A percentile compares a stretch with the other conserved stretches of the same genome.
These are phyloP conservation scores for Petrophora chlorosata DNA, from an alignment of 2,888 invertebrate genomes.

Conservation along the genomic window DNA sequence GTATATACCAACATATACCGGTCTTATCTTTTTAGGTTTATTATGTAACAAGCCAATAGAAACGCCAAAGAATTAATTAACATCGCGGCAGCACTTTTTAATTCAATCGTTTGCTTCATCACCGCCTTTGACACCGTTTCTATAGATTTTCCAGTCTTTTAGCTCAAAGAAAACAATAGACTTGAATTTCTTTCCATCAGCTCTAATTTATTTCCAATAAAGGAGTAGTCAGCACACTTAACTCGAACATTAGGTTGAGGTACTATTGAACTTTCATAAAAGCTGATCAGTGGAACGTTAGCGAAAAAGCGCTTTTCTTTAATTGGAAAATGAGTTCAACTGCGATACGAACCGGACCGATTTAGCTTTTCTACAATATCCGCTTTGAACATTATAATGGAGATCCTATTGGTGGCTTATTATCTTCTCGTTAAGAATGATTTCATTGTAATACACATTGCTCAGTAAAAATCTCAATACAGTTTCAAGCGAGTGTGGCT, in stretches of 20 bases:
- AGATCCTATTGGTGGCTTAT: constrained; percentile 26
- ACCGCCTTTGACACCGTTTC: constrained; percentile 8
- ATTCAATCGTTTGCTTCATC: constrained; percentile 1
- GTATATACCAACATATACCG: no score
- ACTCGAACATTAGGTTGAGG: constrained; percentile 33
- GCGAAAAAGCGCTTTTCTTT: constrained; percentile 57
- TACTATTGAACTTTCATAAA: constrained; percentile 56
- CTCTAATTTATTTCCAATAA: constrained; percentile 62
- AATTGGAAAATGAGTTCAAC: constrained; percentile 56
- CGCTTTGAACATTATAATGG: constrained; percentile 28
- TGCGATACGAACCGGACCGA: constrained; percentile 34
- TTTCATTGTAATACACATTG: no score
- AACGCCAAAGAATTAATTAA: not conserved
- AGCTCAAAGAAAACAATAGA: constrained; percentile 41
- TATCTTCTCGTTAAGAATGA: no score
- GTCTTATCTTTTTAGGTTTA: no score
- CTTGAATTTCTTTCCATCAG: constrained; percentile 48
- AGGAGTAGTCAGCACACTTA: constrained; percentile 43
- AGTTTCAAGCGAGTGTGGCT: no score
- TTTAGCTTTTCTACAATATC: constrained; percentile 36
- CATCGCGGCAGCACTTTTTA: not conserved
- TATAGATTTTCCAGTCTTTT: not conserved
- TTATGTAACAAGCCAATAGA: not conserved
- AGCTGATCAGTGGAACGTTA: constrained; percentile 52
- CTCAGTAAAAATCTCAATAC: no score